These are phyloP conservation scores for Eucriotettix oculatus DNA, from an alignment of 2,888 invertebrate species.

Conservation along the genomic window DNA sequence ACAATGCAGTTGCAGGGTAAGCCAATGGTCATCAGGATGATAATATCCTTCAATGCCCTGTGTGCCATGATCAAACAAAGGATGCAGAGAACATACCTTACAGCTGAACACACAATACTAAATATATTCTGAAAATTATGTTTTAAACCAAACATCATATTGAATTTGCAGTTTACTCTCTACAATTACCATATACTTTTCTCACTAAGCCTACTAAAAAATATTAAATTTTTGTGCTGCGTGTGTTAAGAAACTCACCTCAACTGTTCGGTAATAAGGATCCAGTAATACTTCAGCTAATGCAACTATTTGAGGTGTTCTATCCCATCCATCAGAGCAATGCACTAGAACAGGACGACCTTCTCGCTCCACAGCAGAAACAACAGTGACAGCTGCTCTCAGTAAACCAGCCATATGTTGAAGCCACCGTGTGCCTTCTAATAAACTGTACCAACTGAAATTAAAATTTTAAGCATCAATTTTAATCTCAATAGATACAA, in stretches of 20 bases:
- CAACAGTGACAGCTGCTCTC: conserved; percentile 64
- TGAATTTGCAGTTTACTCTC: not conserved
- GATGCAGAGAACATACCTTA: no score
- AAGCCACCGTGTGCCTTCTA: conserved; percentile 86
- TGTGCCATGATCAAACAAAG: no score
- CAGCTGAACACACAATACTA: no score
- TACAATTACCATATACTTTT: not conserved
- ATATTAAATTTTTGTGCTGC: not conserved
- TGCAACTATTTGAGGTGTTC: conserved; percentile 92
- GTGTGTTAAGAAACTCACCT: conserved; percentile 35
- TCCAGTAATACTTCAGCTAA: conserved; percentile 84
- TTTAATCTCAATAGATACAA: no score
- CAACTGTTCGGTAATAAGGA: conserved; percentile 83
- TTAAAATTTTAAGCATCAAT: not conserved
- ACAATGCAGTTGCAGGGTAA: no score
- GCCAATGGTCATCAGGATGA: no score
- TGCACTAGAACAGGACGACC: conserved; percentile 87
- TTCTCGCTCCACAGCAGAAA: conserved; percentile 61
- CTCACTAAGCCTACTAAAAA: not conserved
- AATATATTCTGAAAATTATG: no score
- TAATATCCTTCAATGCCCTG: no score
- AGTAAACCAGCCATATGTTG: conserved; percentile 74
- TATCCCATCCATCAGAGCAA: conserved; percentile 98
- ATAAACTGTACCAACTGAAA: conserved; percentile 68
- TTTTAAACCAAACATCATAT: no score